Conservation (phyloP, 2,888 invertebrate genomes). For the Polia nebulosa region DNA sequence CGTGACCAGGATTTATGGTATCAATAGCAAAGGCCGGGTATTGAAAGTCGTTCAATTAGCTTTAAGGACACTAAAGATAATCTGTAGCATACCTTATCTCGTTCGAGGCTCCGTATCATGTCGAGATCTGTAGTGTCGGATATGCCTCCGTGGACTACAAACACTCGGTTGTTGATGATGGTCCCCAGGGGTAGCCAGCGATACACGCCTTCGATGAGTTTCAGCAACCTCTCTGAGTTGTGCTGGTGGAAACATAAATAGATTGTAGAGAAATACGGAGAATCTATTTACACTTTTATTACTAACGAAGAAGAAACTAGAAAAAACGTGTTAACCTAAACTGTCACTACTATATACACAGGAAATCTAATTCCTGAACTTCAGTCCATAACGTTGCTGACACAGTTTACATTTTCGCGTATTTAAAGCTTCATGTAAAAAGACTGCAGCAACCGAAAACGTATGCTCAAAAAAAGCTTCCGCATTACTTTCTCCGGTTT, state of each 20-base stretch:
- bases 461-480: conserved; percentile 5
- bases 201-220: conserved; percentile 97
- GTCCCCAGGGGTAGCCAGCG: conserved; percentile 98
- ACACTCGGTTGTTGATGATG: conserved; percentile 96
- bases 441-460: background rate
- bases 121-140: conserved; percentile 97
- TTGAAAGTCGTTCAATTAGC: conserved; percentile 2
- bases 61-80: conserved; percentile 1
- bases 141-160: conserved; percentile 98
- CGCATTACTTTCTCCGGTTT: background rate
- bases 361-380: background rate
- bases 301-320: background rate
- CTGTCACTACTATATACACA: background rate
- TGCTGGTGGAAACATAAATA: conserved; percentile 86
- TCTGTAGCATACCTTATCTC: conserved; percentile 93
- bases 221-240: conserved; percentile 94
- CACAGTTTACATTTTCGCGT: background rate
- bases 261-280: background rate
- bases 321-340: background rate
- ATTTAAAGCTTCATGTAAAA: conserved; percentile 2
- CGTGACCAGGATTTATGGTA: background rate
- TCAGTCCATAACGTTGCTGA: background rate
- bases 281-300: background rate
- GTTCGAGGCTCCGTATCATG: conserved; percentile 94
- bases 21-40: background rate